phyloP scores from a whole-genome alignment of 2,113 vertebrate species.

The Kryptolebias marmoratus region DNA sequence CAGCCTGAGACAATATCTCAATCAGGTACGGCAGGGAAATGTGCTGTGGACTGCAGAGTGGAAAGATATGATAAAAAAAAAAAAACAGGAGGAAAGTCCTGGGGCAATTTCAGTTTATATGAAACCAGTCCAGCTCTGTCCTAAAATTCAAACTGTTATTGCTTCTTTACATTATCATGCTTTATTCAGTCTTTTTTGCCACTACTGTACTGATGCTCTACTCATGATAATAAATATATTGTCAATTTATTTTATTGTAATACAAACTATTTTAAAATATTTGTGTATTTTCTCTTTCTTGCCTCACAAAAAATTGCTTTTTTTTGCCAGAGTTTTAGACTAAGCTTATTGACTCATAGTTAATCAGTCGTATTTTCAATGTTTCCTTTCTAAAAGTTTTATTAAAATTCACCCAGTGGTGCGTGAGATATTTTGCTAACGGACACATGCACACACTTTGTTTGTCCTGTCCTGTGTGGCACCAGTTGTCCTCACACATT shows the following conservation, averaged over 20 bases:
- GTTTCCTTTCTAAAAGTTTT: too few relatives aligned
- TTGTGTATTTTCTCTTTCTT: too few relatives aligned
- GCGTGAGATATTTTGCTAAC: too few relatives aligned
- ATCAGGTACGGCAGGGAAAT: conserved; percentile 50
- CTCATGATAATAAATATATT: conserved; percentile 22
- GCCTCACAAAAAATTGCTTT: too few relatives aligned
- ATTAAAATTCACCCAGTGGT: too few relatives aligned
- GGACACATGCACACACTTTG: neutral
- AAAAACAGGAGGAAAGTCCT: conserved; percentile 28
- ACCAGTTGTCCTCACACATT: conserved; percentile 28
- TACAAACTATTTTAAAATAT: too few relatives aligned
- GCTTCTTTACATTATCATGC: conserved; percentile 37
- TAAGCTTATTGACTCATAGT: too few relatives aligned
- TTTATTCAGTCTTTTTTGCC: conserved; percentile 34
- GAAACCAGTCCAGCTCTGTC: conserved; percentile 47
- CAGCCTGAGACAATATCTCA: conserved; percentile 60
- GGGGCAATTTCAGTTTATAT: conserved; percentile 50
- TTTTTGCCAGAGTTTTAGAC: too few relatives aligned
- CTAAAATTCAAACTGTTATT: conserved; percentile 48
- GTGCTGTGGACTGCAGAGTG: conserved; percentile 52
- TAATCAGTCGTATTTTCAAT: neutral
- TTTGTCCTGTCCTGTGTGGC: neutral
- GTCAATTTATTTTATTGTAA: too few relatives aligned
- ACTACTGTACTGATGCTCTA: conserved; percentile 14
- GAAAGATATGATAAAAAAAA: conserved; percentile 58